These are phyloP conservation scores for Pyrrhosoma nymphula DNA, from an alignment of 2,888 invertebrate species.

Conservation along the genomic window DNA sequence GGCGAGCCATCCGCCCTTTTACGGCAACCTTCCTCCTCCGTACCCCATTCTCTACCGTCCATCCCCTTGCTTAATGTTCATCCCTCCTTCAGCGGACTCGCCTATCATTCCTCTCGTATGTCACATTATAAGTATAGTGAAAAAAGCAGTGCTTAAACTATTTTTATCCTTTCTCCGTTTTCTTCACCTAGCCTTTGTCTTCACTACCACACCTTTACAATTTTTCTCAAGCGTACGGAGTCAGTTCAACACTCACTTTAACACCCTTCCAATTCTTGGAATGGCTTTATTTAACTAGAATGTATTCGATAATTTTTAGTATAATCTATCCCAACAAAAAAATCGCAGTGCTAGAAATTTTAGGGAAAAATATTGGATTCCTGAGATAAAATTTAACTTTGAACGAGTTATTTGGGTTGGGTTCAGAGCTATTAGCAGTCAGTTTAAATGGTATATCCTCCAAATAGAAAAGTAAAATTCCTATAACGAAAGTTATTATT, in stretches of 20 bases:
- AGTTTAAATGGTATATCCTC: no score
- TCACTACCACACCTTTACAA: background rate
- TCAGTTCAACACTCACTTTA: background rate
- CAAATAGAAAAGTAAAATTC: no score
- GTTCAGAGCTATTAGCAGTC: no score
- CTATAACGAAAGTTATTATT: no score
- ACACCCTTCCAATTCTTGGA: no score
- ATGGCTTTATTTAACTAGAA: no score
- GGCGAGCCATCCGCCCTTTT: conserved; percentile 4
- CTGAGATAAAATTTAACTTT: no score
- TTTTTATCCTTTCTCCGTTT: background rate
- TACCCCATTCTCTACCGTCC: background rate
- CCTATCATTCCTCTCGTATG: background rate
- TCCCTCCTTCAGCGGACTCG: background rate
- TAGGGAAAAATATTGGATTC: background rate
- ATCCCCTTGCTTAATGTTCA: background rate
- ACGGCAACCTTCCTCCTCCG: background rate
- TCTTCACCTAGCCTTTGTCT: background rate
- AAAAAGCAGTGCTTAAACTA: background rate
- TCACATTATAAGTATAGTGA: background rate
- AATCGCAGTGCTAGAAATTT: background rate
- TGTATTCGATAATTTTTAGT: no score
- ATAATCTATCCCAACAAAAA: background rate
- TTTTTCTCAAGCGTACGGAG: no score
- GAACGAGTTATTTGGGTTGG: no score